Percentiles rank a stretch among this genome's conserved stretches.
Conservation (phyloP, 2,888 invertebrate species). For the Mythimna loreyi region DNA sequence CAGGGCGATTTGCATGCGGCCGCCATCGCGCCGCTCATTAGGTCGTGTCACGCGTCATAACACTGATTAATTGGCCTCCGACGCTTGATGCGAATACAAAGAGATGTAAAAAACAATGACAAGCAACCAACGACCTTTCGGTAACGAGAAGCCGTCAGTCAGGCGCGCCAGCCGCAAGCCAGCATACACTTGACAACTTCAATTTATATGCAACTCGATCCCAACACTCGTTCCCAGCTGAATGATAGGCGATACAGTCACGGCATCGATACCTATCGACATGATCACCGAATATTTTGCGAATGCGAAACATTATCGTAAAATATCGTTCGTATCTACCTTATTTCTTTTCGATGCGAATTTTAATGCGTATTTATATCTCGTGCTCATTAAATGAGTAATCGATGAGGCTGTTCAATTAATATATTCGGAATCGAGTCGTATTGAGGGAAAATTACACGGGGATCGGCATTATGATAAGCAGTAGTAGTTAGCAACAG, state of each 20-base stretch:
- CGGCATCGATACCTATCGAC: constrained; percentile 61
- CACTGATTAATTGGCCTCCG: constrained; percentile 87
- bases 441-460: constrained; percentile 73
- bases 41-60: constrained; percentile 86
- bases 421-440: constrained; percentile 68
- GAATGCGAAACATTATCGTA: constrained; percentile 44
- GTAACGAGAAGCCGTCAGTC: constrained; percentile 87
- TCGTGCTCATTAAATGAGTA: constrained; percentile 68
- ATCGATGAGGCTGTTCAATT: constrained; percentile 69
- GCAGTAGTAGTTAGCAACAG: constrained; percentile 51
- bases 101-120: constrained; percentile 74
- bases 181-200: constrained; percentile 78
- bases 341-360: constrained; percentile 44
- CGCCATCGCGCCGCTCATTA: constrained; percentile 77
- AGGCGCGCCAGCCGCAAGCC: constrained; percentile 65
- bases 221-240: constrained; percentile 70
- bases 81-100: constrained; percentile 74
- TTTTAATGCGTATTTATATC: constrained; percentile 63
- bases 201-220: constrained; percentile 84
- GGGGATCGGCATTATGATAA: constrained; percentile 61
- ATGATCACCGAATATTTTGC: constrained; percentile 59
- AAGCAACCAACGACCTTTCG: constrained; percentile 84
- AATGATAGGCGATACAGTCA: constrained; percentile 74
- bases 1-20: constrained; percentile 70
- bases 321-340: constrained; percentile 45